These are phyloP conservation scores for Synanthedon tipuliformis DNA, from an alignment of 2,888 invertebrate genomes.

Conservation along the genomic window DNA sequence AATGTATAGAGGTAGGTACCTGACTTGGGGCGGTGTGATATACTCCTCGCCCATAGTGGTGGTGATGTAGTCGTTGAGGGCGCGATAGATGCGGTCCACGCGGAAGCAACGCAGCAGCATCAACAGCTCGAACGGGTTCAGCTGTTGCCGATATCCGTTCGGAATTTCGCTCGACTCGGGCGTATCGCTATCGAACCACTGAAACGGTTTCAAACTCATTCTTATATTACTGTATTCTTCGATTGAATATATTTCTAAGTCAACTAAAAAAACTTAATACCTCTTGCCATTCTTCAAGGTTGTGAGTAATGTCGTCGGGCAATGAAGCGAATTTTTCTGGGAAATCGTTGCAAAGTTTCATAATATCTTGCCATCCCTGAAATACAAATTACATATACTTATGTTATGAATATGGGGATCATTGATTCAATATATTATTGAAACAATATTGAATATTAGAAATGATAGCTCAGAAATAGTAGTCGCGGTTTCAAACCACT, in stretches of 20 bases:
- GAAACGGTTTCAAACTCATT: conserved; percentile 3
- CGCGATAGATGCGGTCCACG: conserved; percentile 87
- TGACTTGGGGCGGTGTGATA: conserved; percentile 87
- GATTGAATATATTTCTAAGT: background rate
- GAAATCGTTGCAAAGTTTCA: conserved; percentile 79
- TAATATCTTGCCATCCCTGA: conserved; percentile 86
- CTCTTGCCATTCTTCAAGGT: conserved; percentile 73
- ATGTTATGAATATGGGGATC: background rate
- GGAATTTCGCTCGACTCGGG: conserved; percentile 83
- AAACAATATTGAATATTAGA: too few relatives aligned
- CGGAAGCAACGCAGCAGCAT: conserved; percentile 91
- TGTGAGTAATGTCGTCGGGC: conserved; percentile 71
- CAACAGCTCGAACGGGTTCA: conserved; percentile 77
- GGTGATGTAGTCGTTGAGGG: conserved; percentile 86
- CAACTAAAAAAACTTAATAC: conserved; percentile 39
- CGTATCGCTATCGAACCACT: conserved; percentile 89
- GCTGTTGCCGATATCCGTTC: conserved; percentile 73
- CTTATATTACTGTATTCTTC: background rate
- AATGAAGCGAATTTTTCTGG: conserved; percentile 74
- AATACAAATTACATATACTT: too few relatives aligned
- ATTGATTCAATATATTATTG: too few relatives aligned
- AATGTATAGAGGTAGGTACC: conserved; percentile 52
- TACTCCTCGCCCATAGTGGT: conserved; percentile 88
- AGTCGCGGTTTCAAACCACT: too few relatives aligned
- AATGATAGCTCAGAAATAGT: too few relatives aligned